A percentile compares a stretch with the other conserved stretches of the same genome.
Conservation (phyloP, 2,888 invertebrate species). For the Euspilapteryx auroguttella region DNA sequence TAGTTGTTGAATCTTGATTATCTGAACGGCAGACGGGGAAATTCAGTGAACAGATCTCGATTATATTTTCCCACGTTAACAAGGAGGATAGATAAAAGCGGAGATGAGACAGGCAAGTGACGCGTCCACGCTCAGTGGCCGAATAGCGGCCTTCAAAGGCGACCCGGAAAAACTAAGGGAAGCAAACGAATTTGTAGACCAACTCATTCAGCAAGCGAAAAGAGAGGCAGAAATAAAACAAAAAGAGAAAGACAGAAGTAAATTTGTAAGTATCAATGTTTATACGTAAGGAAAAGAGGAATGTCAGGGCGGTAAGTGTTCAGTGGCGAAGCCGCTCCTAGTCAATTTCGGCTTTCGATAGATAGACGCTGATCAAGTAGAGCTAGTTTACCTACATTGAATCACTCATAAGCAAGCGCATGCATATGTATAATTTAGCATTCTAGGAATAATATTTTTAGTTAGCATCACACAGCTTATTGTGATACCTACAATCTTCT, state of each 20-base stretch:
- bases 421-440: too few relatives aligned
- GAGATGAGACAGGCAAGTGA: conserved; percentile 46
- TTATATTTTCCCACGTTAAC: too few relatives aligned
- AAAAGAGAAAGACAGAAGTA: conserved; percentile 61
- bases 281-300: conserved; percentile 46
- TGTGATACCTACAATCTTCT: too few relatives aligned
- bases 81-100: conserved; percentile 4
- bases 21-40: too few relatives aligned
- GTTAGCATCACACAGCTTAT: too few relatives aligned
- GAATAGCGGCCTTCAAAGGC: conserved; percentile 60
- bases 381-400: background rate
- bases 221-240: conserved; percentile 60
- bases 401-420: background rate
- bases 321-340: conserved; percentile 27
- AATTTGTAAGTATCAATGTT: conserved; percentile 59
- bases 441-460: too few relatives aligned
- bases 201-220: conserved; percentile 63
- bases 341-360: conserved; percentile 37
- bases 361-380: conserved; percentile 14
- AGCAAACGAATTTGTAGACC: conserved; percentile 62
- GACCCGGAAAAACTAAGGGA: conserved; percentile 63
- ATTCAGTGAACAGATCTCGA: too few relatives aligned
- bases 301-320: conserved; percentile 57
- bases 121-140: conserved; percentile 34
- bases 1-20: too few relatives aligned